A percentile compares a stretch with the other conserved stretches of the same genome.
Conservation (phyloP, 2,113 vertebrate genomes). For the Semnopithecus entellus region DNA sequence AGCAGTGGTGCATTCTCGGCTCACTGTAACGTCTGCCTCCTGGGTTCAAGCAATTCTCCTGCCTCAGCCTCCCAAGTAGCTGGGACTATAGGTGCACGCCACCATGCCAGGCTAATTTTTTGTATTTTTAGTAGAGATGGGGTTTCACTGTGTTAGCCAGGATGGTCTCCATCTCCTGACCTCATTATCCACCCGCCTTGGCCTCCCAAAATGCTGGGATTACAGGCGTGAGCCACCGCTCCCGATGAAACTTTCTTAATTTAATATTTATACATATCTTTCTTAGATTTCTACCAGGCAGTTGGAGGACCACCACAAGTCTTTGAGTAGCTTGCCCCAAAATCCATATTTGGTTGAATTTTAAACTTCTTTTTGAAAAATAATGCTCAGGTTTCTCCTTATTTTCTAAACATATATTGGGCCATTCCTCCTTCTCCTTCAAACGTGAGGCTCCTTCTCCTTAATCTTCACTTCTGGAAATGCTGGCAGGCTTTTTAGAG, state of each 20-base stretch:
- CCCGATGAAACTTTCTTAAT: not conserved
- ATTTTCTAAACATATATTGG: not conserved
- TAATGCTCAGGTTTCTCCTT: not conserved
- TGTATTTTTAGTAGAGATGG: no score
- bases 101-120: no score
- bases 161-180: no score
- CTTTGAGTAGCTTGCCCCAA: not conserved
- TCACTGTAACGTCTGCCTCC: no score
- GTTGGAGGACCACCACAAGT: not conserved
- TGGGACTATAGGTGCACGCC: no score
- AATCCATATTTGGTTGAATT: not conserved
- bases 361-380: not conserved
- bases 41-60: no score
- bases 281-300: not conserved
- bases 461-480: not conserved
- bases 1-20: no score
- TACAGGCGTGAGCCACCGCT: no score
- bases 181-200: no score
- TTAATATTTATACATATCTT: not conserved
- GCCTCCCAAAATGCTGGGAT: no score
- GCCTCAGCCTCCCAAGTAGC: no score
- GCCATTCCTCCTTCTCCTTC: not conserved
- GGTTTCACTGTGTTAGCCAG: no score
- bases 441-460: not conserved
- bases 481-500: not conserved